A percentile compares a stretch with the other conserved stretches of the same genome.
These are phyloP conservation scores for Sturnira hondurensis DNA, from an alignment of 2,113 vertebrate genomes.

Conservation along the genomic window DNA sequence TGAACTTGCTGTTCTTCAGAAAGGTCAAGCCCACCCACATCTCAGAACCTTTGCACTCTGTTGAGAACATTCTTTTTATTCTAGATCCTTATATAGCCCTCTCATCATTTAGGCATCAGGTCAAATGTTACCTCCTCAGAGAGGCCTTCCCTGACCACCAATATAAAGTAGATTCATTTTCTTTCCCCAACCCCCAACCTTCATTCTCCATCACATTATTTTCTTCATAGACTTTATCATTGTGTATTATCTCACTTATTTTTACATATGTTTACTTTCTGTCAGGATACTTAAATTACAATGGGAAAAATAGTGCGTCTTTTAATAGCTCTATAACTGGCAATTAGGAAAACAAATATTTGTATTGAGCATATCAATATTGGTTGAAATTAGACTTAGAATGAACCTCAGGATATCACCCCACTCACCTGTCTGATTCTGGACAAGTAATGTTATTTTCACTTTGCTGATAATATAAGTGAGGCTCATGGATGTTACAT, in stretches of 20 bases:
- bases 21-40: neutral
- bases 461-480: constrained; percentile 16
- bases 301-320: neutral
- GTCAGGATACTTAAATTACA: neutral
- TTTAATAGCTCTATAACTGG: neutral
- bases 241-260: neutral
- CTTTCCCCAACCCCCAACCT: neutral
- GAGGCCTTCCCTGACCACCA: neutral
- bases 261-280: neutral
- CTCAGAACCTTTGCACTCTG: neutral
- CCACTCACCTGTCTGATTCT: neutral
- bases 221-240: constrained; percentile 20
- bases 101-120: neutral
- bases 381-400: constrained; percentile 31
- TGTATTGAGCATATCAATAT: neutral
- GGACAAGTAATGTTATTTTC: constrained; percentile 21
- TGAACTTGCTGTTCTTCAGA: constrained; percentile 9
- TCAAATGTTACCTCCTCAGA: neutral
- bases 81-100: neutral
- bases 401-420: neutral
- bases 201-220: neutral
- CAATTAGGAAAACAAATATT: constrained; percentile 7
- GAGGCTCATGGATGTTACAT: neutral
- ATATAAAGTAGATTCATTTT: neutral
- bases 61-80: constrained; percentile 2